phyloP scores from a whole-genome alignment of 2,113 vertebrate species.

The Ibidorhyncha struthersii region DNA sequence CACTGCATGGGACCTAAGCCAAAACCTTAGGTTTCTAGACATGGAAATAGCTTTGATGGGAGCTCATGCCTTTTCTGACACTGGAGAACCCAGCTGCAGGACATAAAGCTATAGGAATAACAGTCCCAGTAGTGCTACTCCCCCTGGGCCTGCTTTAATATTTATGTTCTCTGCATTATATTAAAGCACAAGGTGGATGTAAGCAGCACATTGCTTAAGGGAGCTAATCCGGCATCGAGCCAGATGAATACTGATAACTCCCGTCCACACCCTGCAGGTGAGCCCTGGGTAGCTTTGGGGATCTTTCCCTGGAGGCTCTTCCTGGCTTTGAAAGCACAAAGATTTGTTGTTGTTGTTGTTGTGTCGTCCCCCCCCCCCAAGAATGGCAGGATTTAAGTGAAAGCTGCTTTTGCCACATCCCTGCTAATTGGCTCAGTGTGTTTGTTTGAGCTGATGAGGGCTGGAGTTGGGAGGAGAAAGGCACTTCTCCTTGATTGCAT shows the following conservation, averaged over 20 bases:
- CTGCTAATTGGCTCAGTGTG: slow-evolving; percentile 63
- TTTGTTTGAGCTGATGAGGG: slow-evolving; percentile 60
- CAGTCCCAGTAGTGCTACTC: neutral
- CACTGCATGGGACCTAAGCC: neutral
- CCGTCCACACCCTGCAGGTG: slow-evolving; percentile 22
- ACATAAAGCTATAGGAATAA: neutral
- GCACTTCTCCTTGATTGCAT: slow-evolving; percentile 41
- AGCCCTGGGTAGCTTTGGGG: neutral
- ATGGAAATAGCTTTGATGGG: neutral
- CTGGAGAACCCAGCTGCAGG: neutral
- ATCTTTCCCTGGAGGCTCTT: neutral
- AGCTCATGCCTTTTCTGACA: neutral
- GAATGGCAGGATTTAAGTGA: slow-evolving; percentile 46
- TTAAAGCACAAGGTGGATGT: slow-evolving; percentile 8
- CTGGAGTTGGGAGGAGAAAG: slow-evolving; percentile 1
- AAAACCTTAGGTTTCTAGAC: neutral
- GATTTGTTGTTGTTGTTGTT: neutral
- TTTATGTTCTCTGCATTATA: neutral
- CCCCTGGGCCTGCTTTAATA: neutral
- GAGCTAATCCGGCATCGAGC: neutral
- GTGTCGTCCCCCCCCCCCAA: too few species aligned
- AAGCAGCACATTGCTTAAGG: neutral
- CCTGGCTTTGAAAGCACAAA: neutral
- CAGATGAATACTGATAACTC: neutral
- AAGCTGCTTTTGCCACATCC: slow-evolving; percentile 61